Evolutionary conservation across 64 coral and sea anemone genomes (phyloP), one percentile per base, ranked within the genome.

Genomic region (Dendronephthya gigantea): DNA sequence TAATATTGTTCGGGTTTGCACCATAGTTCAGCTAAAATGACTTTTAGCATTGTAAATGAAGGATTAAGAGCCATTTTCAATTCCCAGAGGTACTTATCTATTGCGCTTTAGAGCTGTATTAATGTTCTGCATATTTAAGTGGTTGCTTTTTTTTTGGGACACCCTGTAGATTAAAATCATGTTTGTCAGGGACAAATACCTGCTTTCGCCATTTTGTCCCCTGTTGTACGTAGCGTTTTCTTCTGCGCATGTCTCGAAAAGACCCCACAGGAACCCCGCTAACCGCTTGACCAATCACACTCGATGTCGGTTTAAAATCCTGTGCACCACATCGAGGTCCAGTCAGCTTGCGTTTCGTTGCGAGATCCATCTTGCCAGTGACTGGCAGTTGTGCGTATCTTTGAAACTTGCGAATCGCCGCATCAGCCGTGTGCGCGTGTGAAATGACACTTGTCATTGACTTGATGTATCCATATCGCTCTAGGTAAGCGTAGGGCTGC

Each of bases 291-390:
- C 25, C 25, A 62, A 2, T 23, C 6, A 5, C 16, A 27, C 19
- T n/a, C 0, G 55, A 62, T 22, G 55, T 19, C 19, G 10, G 55
- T 62, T 23, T 62, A 27, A 62, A 62, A 27, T 62, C 55, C 25
- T 62, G 55, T 62, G 55, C 55, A 62, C 55, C 55, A 62, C 55
- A 62, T 62, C 55, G 55, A 62, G 55, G 55, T 62, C 55, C 55
- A 62, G 55, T 62, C 19, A 62, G 55, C 55, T 62, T 62, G 6
- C 17, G 55, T 62, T 62, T 62, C 55, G 55, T 62, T 62, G 55
- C 55, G 0, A 15, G 55, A 62, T 62, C 55, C 55, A 62, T 62
- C 19, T 62, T 62, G 19, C 55, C 55, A n/a, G 55, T 62, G 55
- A 62, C 19, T 62, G 55, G 55, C 7, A 62, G 55, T 62, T 62